Conservation (phyloP, 2,888 invertebrate genomes). For the Chalcis sispes region DNA sequence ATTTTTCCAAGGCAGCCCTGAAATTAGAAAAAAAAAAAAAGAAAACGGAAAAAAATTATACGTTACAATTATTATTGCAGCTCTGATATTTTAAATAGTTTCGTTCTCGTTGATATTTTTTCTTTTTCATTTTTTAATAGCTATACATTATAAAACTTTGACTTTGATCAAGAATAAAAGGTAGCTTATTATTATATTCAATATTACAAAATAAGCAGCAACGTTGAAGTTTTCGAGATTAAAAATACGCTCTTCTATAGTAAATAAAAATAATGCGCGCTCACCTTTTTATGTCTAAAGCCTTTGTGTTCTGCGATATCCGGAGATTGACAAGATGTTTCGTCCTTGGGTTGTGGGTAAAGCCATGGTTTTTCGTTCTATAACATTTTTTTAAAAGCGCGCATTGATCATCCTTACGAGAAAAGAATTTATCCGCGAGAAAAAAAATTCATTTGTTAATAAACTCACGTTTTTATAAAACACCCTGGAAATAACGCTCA, state of each 20-base stretch:
- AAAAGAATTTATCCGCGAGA: not conserved
- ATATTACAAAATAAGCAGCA: no score
- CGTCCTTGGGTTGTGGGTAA: constrained; percentile 70
- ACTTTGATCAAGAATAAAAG: no score
- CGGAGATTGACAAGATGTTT: constrained; percentile 68
- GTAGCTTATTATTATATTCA: no score
- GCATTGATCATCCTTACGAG: not conserved
- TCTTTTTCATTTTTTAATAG: no score
- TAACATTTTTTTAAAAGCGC: not conserved
- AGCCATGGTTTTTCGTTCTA: constrained; percentile 74
- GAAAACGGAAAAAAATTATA: not conserved
- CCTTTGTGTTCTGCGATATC: constrained; percentile 67
- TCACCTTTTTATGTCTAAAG: constrained; percentile 72
- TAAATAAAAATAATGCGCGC: no score
- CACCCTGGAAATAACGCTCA: constrained; percentile 73
- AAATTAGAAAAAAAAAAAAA: not conserved
- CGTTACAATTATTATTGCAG: no score
- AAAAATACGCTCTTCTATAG: no score
- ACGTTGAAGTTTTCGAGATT: no score
- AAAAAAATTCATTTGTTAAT: not conserved
- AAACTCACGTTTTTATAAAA: constrained; percentile 72
- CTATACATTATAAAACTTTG: no score
- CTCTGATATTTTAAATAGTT: no score
- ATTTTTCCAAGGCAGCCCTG: constrained; percentile 77
- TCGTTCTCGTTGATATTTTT: no score